Evolutionary conservation across 2,113 vertebrate species (phyloP), one percentile per base, ranked within the genome.

Genomic region (Zosterops pallidus): DNA sequence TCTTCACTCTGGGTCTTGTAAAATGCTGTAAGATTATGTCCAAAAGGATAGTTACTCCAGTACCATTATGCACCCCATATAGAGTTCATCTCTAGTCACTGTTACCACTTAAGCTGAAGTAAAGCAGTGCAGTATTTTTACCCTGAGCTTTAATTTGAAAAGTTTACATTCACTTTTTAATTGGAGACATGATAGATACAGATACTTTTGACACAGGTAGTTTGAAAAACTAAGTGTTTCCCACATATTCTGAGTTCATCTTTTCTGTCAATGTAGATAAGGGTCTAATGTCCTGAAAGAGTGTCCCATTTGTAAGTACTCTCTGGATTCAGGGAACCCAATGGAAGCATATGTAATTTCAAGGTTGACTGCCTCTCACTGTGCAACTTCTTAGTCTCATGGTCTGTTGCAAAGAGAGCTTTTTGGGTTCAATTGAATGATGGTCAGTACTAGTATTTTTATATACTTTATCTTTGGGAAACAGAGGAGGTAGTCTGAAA

Each of bases 351-450:
- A 3, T 41, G 35, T 86, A 96, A 50, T 92, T 62, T 62, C 12
- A 63, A 86, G 70, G 64, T 9, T 93, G 74, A 49, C 80, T 96
- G 70, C 46, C 19, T 91, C 74, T 90, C 10, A 4, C 50, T 86
- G 37, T 78, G 67, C 23, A 35, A 29, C 53, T 65, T 63, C 76
- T 74, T 70, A 44, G 42, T 77, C 49, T 93, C 41, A 39, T 1
- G 5, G 20, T 72, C 74, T 81, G 41, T 70, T 89, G 71, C 22
- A 37, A 56, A 67, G 28, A 76, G 23, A 92, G 33, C 17, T 19
- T 67, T 90, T 88, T 83, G 47, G 7, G 14, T 85, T 92, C 53
- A 55, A 14, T 0, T 81, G 72, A 81, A 55, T 77, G 69, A 49
- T 71, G 28, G 39, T 68, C 70, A 86, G 3, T 72, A 75, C 24